Evolutionary conservation across 1,140 invertebrate genomes (phyloP), one percentile per base, ranked within the genome.

Genomic region (Harlomillsia oculata): DNA sequence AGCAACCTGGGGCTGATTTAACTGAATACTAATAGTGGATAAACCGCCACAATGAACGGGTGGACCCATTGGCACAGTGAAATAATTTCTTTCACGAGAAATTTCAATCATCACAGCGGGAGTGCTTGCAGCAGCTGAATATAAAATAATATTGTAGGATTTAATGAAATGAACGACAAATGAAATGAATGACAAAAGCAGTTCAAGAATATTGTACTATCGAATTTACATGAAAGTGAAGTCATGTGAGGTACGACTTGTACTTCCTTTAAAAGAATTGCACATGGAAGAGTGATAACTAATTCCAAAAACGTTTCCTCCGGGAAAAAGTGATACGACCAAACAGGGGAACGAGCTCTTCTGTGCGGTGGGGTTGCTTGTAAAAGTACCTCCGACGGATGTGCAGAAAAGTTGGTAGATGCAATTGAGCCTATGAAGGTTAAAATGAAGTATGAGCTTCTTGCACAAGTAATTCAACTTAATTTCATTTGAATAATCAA

Each of bases 251-350:
- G 89, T 68, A 89, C 83, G 32, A 94, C 73, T 64, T 92, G 88
- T 9, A 95, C 83, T 76, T 93, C 88, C 67, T 75, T 81, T n/a
- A 94, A 71, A 44, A 91, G 73, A 65, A 92, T 80, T n/a, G 89
- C 88, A 69, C 87, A 91, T 1, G 89, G 89, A 62, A 94, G 71
- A n/a, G 81, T 83, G 20, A 94, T 79, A 5, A 82, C 86, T 5
- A 94, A 75, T 69, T 92, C 88, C 1, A 92, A 83, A 74, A 84
- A 87, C 9, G 80, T 80, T 72, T 94, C 89, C 64, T 90, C 87
- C 1, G 87, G 87, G 72, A 89, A 90, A 73, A 91, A 95, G 71
- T 93, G 87, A 72, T 93, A 91, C 29, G 86, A 87, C 86, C 89
- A 92, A 37, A 89, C 85, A 1, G 90, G 83, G 6, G 86, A 86